Evolutionary conservation across 2,113 vertebrate genomes (phyloP), one percentile per base, ranked within the genome.

Genomic region (Cyprinodon variegatus): DNA sequence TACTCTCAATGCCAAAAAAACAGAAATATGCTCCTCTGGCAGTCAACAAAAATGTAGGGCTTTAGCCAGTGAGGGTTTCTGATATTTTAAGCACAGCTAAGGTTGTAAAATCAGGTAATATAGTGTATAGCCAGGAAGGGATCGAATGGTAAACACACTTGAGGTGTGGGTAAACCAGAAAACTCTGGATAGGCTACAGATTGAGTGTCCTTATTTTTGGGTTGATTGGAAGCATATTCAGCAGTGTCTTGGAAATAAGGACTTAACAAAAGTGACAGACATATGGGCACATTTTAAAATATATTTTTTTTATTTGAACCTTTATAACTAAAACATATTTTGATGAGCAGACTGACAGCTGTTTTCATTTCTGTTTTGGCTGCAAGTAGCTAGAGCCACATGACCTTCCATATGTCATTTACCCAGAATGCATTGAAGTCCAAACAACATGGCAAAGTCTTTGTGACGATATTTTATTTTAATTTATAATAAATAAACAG

Each of bases 131-230:
- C 83, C 68, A 50, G 46, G 4, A 50, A 63, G 64, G n/a, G 20
- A 45, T 60, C 50, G 5, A 22, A 40, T 76, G 79, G 61, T 72
- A 66, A 87, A 82, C 22, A 75, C 8, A 67, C 11, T 45, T 45
- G 9, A 66, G 70, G 60, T 41, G 57, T 68, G 69, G 22, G 84
- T 78, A 85, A 59, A 53, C 29, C 64, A 74, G 74, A 57, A 86
- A 81, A 65, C 17, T 69, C 2, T 53, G 61, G 61, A 61, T 65
- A 71, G 43, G 61, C 45, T 67, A 76, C 77, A 78, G 79, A 87
- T 84, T 87, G 84, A 71, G 83, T 78, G 71, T 81, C 72, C 61
- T 81, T 64, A 66, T 79, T 67, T 70, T 50, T 72, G 71, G 60
- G 77, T 74, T 68, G 80, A 76, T 48, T 70, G 72, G 22, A 70